Base-by-base conservation (phyloP, 2,888 invertebrate species). In the Drosophila seclusa region DNA sequence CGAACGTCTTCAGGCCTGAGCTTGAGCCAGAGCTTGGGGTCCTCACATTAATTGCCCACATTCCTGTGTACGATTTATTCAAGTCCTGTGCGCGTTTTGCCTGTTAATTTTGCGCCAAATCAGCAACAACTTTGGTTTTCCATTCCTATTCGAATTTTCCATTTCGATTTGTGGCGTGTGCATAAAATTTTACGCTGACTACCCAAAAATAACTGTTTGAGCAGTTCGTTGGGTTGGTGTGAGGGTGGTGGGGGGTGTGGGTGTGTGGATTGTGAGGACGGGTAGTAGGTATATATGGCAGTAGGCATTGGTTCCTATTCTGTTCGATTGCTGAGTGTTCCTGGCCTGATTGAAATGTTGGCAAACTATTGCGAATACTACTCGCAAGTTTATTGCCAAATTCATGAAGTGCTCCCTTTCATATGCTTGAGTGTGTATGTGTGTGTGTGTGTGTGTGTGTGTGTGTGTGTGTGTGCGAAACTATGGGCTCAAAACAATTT, bases 311-410 rank as follows among this genome's bases (percentile, higher is more conserved):
- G 8, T 16, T 21, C 21, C 45, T 10, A 42, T 40, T 29, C 29
- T 29, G 32, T 57, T 31, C 5, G 27, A 45, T 13, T 60, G 67
- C 65, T 63, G 76, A 81, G 78, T 77, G 85, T 75, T 83, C 50
- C n/a, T 73, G 87, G 65, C 82, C 84, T 90, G 90, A 90, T 89
- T 86, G 90, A 90, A 89, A 88, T 90, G 91, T 90, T 81, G 78
- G 79, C 87, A 90, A 24, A 90, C 89, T 90, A 87, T 89, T 88
- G 76, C 82, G 81, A 82, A 86, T 89, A 87, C 87, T 87, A 79
- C 83, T 84, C 73, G 71, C 88, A 84, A 90, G 76, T 89, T 90
- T 90, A 90, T 89, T 90, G 89, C 90, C 89, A 84, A 88, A 89
- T 89, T 90, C 87, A 89, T 88, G 87, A 86, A 88, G 88, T 80